Percentiles rank a stretch among this genome's conserved stretches.
Evolutionary conservation across 2,888 invertebrate genomes (phyloP).

Genomic region (Xestoiulus laeticollis): DNA sequence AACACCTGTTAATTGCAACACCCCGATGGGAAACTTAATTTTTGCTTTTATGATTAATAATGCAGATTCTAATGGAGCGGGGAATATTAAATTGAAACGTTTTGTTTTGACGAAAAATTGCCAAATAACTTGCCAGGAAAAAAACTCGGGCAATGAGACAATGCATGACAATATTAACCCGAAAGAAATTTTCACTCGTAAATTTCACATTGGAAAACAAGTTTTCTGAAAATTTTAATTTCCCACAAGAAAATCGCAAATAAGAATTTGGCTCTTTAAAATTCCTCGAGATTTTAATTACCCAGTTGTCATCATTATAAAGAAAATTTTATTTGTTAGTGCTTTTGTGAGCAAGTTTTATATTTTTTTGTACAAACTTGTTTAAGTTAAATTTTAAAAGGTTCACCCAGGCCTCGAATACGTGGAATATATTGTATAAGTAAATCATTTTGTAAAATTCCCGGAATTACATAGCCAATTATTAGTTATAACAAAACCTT

Average conservation of each 20-base stretch:
- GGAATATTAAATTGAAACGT: background rate
- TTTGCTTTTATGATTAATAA: background rate
- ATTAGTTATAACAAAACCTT: no score
- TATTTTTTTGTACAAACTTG: background rate
- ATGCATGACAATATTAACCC: background rate
- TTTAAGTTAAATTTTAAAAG: no score
- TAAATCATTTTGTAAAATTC: no score
- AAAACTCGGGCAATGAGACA: background rate
- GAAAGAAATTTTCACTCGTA: background rate
- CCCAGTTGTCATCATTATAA: background rate
- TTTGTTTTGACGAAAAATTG: background rate
- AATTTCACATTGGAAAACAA: background rate
- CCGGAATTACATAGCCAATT: no score
- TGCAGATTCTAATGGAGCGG: background rate
- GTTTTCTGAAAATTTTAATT: background rate
- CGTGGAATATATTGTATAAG: no score
- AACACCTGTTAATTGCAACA: constrained; percentile 7
- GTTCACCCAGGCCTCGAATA: no score
- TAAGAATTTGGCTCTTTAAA: background rate
- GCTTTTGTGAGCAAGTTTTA: background rate
- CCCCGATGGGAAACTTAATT: background rate
- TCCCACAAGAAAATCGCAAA: background rate
- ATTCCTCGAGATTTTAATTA: background rate
- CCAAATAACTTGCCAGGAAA: background rate
- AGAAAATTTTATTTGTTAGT: background rate